phyloP scores from a whole-genome alignment of 2,888 invertebrate species.

The Schizotus pectinicornis region DNA sequence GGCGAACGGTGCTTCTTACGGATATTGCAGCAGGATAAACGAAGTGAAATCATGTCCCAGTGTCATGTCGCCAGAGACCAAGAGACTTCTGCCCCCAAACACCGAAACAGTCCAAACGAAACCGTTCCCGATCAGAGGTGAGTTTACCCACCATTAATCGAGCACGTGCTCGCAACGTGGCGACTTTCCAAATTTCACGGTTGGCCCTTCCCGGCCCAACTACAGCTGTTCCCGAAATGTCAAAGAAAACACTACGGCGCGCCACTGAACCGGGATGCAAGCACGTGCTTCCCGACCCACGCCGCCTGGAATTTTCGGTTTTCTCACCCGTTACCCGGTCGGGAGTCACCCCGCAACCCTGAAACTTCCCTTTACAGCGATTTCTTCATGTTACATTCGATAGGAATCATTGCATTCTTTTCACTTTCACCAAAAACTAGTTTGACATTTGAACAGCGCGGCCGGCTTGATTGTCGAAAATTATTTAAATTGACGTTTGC shows the following conservation, averaged over 20 bases:
- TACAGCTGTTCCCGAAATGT: no score
- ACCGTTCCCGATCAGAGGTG: conserved; percentile 87
- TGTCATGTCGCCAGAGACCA: conserved; percentile 73
- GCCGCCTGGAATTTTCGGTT: no score
- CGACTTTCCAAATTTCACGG: no score
- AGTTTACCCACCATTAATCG: conserved; percentile 42
- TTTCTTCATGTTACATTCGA: not conserved
- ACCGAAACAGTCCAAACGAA: conserved; percentile 88
- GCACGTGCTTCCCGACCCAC: conserved; percentile 16
- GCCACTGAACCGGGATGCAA: conserved; percentile 1
- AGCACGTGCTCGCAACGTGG: no score
- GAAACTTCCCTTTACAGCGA: not conserved
- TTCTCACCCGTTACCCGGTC: no score
- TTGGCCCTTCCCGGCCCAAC: not conserved
- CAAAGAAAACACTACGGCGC: conserved; percentile 21
- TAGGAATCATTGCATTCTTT: not conserved
- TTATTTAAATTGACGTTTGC: no score
- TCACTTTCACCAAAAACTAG: no score
- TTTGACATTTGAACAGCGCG: no score
- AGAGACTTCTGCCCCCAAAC: conserved; percentile 75
- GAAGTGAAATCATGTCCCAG: conserved; percentile 65
- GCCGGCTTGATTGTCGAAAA: no score
- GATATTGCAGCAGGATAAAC: conserved; percentile 47
- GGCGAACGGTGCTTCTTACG: conserved; percentile 41
- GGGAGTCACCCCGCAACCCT: no score